Base-by-base conservation (phyloP, 92 coral and sea anemone genomes). In the Phenganax stokvisi region DNA sequence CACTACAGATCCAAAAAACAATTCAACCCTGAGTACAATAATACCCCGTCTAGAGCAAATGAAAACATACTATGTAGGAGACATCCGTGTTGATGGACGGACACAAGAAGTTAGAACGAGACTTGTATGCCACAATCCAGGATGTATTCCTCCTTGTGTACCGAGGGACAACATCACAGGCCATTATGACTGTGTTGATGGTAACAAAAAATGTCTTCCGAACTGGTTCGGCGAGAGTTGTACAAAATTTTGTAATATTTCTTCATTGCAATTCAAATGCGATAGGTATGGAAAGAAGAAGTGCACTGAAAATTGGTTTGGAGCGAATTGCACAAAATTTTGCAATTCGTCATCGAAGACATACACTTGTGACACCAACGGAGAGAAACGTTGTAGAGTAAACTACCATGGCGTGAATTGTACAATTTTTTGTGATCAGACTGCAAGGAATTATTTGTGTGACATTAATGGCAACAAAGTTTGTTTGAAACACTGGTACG, bases 401-500 rank as follows among this genome's bases (percentile, higher is more conserved):
- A 72, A 74, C n/a, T 85, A 85, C 85, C 62, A 60, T 74, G 81
- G 85, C 6, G 8, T 8, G 30, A 74, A 85, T 61, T 85, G 88
- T 37, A 9, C 54, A 10, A 68, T 2, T n/a, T 63, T 63, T 47
- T 79, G 83, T 51, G 31, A 58, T 2, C n/a, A 73, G 13, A 73
- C 6, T 54, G n/a, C 70, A 30, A 8, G 11, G 7, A 12, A 11
- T 9, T 89, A 84, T 67, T 76, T 51, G 27, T 91, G 97, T 68
- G 73, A 87, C 56, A 54, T 51, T 9, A 81, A 79, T 52, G 97
- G 97, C 54, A 81, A 90, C 9, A 92, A 85, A 37, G 87, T 80
- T 47, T 91, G 97, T 77, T 57, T 85, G 3, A 53, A 79, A 8
- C 66, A 92, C 82, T 92, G 96, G 97, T 89, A 74, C 75, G 97